Evolutionary conservation across 1,140 invertebrate species (phyloP).

Genomic region (Oryctes rhinoceros): DNA sequence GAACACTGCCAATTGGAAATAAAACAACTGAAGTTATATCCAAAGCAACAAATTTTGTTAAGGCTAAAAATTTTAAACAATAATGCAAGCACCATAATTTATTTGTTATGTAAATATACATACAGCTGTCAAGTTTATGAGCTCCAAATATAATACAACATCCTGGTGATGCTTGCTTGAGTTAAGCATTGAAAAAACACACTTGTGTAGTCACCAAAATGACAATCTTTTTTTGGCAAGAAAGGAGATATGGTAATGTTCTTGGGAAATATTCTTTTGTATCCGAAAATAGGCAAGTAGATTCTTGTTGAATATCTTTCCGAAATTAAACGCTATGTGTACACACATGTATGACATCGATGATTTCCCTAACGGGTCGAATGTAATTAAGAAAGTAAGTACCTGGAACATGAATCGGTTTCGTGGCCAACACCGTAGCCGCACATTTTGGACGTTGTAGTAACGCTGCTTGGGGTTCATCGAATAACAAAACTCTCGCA

Average conservation of each 20-base stretch:
- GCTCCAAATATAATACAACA: not conserved
- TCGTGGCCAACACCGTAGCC: not conserved
- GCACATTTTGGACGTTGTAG: slow-evolving; percentile 42
- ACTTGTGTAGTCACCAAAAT: not conserved
- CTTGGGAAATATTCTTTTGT: not conserved
- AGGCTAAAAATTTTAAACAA: not conserved
- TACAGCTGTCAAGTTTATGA: slow-evolving; percentile 3
- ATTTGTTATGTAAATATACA: slow-evolving; percentile 9
- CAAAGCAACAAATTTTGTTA: not conserved
- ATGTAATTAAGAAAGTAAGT: not conserved
- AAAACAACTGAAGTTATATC: not conserved
- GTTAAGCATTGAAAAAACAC: slow-evolving; percentile 7
- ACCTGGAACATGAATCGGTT: slow-evolving; percentile 44
- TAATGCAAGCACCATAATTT: not conserved
- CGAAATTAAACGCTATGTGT: not conserved
- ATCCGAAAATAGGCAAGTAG: not conserved
- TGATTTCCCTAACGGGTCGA: not conserved
- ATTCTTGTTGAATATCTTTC: not conserved
- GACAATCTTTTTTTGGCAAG: too few relatives aligned
- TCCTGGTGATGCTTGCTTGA: not conserved
- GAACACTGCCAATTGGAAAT: not conserved
- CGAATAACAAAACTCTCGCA: slow-evolving; percentile 66
- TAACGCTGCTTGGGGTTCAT: slow-evolving; percentile 51
- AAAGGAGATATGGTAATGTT: too few relatives aligned
- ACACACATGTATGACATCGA: not conserved